Evolutionary conservation across 2,797 vertebrate genomes (phyloP).

Genomic region (Hemitrygon akajei): DNA sequence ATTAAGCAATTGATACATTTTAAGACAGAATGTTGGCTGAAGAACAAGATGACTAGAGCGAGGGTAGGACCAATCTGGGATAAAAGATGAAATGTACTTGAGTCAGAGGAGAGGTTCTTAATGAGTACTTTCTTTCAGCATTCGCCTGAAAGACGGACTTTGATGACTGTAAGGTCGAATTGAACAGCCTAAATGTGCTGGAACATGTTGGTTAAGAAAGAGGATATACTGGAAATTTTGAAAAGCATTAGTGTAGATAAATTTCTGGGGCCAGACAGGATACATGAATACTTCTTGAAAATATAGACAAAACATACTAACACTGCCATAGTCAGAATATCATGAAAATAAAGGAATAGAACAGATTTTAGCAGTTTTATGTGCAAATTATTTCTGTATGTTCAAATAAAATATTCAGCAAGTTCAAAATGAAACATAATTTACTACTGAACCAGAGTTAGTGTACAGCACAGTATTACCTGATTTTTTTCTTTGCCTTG

Average conservation of each 20-base stretch:
- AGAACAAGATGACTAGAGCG: too few relatives aligned
- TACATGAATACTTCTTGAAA: background rate
- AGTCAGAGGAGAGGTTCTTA: too few relatives aligned
- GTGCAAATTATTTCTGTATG: background rate
- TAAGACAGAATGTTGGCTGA: background rate
- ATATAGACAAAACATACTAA: background rate
- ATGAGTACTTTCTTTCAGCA: too few relatives aligned
- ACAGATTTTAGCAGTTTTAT: background rate
- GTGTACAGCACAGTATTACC: slow-evolving; percentile 55
- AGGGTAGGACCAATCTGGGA: too few relatives aligned
- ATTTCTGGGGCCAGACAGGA: too few relatives aligned
- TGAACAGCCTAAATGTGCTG: too few relatives aligned
- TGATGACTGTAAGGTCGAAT: too few relatives aligned
- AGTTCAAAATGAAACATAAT: background rate
- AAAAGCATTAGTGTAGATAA: too few relatives aligned
- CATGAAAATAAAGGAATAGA: background rate
- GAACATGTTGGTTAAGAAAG: too few relatives aligned
- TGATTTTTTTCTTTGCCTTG: slow-evolving; percentile 51
- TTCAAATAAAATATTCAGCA: background rate
- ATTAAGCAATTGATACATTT: background rate
- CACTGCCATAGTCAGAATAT: background rate
- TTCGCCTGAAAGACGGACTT: too few relatives aligned
- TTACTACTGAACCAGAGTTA: background rate
- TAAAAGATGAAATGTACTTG: too few relatives aligned
- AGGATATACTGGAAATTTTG: too few relatives aligned